Evolutionary conservation across 2,113 vertebrate genomes (phyloP), one percentile per base, ranked within the genome.

Genomic region (Eretmodus cyanostictus): DNA sequence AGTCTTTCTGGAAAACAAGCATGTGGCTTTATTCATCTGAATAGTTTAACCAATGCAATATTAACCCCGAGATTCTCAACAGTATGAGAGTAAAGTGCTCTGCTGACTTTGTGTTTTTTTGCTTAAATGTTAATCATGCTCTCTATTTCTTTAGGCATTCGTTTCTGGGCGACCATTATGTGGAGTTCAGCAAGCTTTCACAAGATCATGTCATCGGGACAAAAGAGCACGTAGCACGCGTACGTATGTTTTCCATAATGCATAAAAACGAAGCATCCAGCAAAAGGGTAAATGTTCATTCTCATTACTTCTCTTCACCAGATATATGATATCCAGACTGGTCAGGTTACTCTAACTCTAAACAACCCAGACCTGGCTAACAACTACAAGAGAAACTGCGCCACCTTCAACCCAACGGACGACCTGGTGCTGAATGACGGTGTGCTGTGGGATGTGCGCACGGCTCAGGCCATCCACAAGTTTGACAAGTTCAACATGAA

Each of bases 401-500:
- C 99, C 93, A 99, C 99, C 81, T 99, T 99, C 95, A 99, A 99
- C 95, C 98, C 98, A 82, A 99, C 99, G 9, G 99, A 99, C 6
- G 99, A 99, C 96, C 97, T 99, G 95, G 98, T 99, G 59, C 96
- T 99, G 96, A 99, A 99, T 79, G 99, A 99, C 83, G 99, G 99
- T 13, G 98, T 99, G 86, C 96, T 99, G 88, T 99, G 99, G 99
- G 99, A 99, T 83, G 98, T 99, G 57, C 98, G 98, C 91, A 98
- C 98, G 2, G 96, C 98, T 86, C 98, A 99, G 95, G 99, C 99
- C 93, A 98, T 99, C 89, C 99, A 99, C 95, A 99, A 99, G 95
- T 99, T 99, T 91, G 99, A 99, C 96, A 99, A 99, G 93, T 99
- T 99, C 97, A 99, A 99, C 96, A 99, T 99, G 99, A 99, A 99